Evolutionary conservation across 2,888 invertebrate species (phyloP), one percentile per base, ranked within the genome.

Genomic region (Drosophila meridiana): DNA sequence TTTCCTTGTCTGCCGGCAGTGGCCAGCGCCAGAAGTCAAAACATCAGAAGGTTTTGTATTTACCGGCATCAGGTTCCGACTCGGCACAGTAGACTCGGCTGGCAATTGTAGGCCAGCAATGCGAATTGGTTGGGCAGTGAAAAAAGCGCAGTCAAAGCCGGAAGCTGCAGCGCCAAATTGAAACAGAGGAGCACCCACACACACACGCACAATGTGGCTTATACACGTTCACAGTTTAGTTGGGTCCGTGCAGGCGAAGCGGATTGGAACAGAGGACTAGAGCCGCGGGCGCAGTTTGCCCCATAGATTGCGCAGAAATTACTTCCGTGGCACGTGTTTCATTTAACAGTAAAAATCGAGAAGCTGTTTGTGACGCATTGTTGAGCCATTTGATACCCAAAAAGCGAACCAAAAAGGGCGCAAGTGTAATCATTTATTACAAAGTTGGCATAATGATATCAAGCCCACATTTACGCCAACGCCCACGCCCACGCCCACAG

Each of bases 281-380:
- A 42, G 67, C 78, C 75, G 55, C 57, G 48, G 81, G 79, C 79
- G 68, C 62, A 70, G 71, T 62, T 61, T 75, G 77, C 73, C 66
- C 55, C 73, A 73, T 83, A 80, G 87, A 86, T 86, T 86, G 83
- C 80, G 80, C 78, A 70, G 84, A 87, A 90, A 90, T 91, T 89
- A 88, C 83, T 91, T 91, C 82, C 87, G 82, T 83, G 77, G 83
- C 89, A 90, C 90, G 91, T 90, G 90, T 90, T 89, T 85, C 87
- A 90, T 89, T 89, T 89, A 87, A 85, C 84, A 82, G 83, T 80
- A 79, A 86, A 84, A 84, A 75, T 64, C 69, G 69, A 78, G 73
- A 71, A 66, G 52, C 64, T 60, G 50, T 48, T 50, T 38, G 66
- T 76, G 82, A 82, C 74, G 81, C 74, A 87, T 78, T 83, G 77